Percentiles rank a stretch among this genome's conserved stretches.
Evolutionary conservation across 1,140 invertebrate genomes (phyloP).

Genomic region (Matsumurasca onukii): DNA sequence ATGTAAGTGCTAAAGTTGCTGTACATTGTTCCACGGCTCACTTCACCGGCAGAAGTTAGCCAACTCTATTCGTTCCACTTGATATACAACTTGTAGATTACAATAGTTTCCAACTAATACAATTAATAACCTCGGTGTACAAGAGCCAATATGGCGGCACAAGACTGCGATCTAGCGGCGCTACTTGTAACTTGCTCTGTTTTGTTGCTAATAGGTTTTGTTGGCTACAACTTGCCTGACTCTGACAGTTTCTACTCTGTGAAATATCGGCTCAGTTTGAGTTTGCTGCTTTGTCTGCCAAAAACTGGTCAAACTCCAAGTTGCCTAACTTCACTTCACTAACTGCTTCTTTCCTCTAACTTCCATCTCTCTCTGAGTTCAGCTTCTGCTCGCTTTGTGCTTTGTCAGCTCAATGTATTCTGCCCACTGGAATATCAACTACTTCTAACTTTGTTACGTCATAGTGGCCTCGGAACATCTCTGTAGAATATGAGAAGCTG

Average conservation of each 20-base stretch:
- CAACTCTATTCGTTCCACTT: background rate
- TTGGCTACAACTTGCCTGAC: conserved; percentile 25
- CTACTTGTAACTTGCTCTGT: conserved; percentile 23
- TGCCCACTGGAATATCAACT: no score
- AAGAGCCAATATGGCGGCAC: conserved; percentile 22
- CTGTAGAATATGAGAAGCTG: no score
- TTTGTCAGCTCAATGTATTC: no score
- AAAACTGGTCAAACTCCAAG: conserved; percentile 9
- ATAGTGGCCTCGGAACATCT: no score
- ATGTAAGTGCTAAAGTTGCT: no score
- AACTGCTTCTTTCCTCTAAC: no score
- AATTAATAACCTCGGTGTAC: conserved; percentile 26
- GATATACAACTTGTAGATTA: conserved; percentile 14
- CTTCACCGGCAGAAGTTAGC: background rate
- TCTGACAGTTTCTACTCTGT: conserved; percentile 23
- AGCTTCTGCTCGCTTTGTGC: no score
- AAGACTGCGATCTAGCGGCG: conserved; percentile 11
- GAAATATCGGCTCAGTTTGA: conserved; percentile 25
- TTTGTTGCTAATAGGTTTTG: conserved; percentile 33
- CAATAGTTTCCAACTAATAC: conserved; percentile 28
- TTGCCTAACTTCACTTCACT: no score
- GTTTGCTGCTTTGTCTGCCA: conserved; percentile 14
- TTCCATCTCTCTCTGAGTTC: no score
- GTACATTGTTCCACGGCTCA: no score
- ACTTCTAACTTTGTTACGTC: no score